Evolutionary conservation across 2,888 invertebrate species (phyloP), one percentile per base, ranked within the genome.

Genomic region (Cylindroiulus punctatus): DNA sequence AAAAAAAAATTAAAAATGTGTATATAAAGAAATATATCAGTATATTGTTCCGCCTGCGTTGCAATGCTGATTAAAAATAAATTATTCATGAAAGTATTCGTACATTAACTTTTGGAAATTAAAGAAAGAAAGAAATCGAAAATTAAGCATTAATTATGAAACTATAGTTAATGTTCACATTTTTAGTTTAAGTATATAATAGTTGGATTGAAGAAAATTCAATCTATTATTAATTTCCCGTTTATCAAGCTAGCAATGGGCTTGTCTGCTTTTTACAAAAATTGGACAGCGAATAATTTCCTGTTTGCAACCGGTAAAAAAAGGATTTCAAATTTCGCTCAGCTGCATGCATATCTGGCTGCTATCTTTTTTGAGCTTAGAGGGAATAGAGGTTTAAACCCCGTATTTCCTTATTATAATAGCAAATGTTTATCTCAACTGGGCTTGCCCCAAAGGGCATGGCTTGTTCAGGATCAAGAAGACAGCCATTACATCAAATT

Each of bases 341-440:
- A 3, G 65, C 22, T 65, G 7, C 36, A 36, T n/a, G n/a, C 65
- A 65, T 65, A 65, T 26, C 19, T 65, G 22, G 4, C 19, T 65
- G n/a, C n/a, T 57, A 57, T 26, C 65, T 26, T 65, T 65, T 65
- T 22, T 65, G 52, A 22, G 65, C 26, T 65, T 65, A 22, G 65
- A 65, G 26, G 22, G 65, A 65, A 65, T 65, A 65, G 65, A 26
- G 26, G 65, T 65, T 65, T 65, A 65, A 65, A 10, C 65, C 26
- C 65, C 26, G 65, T 26, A 65, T 65, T 65, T 65, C 65, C 65
- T 65, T 65, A 65, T 26, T 65, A 26, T 65, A 65, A 65, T 65
- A 19, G 65, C 65, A 65, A 65, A 65, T 65, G 65, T 65, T 65
- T 65, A 65, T 65, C 65, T 26, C 22, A 26, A 65, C 65, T 26